Conservation (phyloP, 1,140 invertebrate species). For the Cotesia chilonis region DNA sequence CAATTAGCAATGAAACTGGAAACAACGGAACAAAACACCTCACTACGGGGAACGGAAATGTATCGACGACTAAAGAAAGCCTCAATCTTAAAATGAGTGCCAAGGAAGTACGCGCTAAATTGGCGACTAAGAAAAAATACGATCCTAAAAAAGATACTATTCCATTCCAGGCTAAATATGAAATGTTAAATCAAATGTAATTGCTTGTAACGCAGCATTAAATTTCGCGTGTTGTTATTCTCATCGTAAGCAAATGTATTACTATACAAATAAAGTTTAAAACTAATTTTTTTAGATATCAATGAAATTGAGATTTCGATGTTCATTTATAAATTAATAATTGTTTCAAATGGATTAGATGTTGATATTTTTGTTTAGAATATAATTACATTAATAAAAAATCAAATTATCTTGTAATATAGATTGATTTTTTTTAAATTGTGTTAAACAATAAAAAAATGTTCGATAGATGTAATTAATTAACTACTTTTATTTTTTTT, state of each 20-base stretch:
- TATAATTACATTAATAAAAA: no score
- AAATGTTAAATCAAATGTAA: constrained; percentile 89
- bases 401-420: no score
- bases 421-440: no score
- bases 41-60: constrained; percentile 43
- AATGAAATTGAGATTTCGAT: neutral
- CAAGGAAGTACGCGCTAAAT: constrained; percentile 84
- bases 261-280: neutral
- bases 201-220: neutral
- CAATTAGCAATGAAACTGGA: constrained; percentile 36
- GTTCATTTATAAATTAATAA: no score
- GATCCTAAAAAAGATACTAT: constrained; percentile 89
- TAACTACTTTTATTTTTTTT: no score
- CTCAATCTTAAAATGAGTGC: constrained; percentile 88
- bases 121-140: constrained; percentile 84
- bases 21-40: constrained; percentile 45
- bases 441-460: no score
- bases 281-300: neutral
- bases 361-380: no score
- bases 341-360: no score
- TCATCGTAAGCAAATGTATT: constrained; percentile 16
- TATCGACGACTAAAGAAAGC: constrained; percentile 46
- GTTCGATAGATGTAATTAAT: no score
- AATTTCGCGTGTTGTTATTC: neutral
- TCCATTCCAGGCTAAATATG: constrained; percentile 90